Base-by-base conservation (phyloP, 2,797 vertebrate genomes). In the Cygnus olor region DNA sequence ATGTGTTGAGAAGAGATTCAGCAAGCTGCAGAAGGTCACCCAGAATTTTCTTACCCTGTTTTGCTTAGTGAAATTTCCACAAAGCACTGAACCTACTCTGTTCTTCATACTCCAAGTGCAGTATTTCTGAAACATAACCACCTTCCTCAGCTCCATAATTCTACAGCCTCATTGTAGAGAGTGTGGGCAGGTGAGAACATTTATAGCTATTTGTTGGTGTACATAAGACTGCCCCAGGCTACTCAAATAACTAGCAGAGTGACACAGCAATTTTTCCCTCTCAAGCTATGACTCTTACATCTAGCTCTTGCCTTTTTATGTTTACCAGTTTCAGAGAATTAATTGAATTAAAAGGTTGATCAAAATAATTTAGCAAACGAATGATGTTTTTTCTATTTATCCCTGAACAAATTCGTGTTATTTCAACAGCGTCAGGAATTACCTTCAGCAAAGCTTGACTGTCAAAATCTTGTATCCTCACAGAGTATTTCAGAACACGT, bases 221-320 rank as follows among this genome's bases (percentile, higher is more conserved):
- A 32, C 49, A 3, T 72, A 68, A 92, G 45, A 79, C 27, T 93
- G 80, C 64, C 51, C 18, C 1, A 3, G 58, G 64, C 70, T 56
- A 73, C 38, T 63, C 38, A 19, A n/a, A 66, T 6, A 68, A 10
- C 51, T 91, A 58, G 30, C 45, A 81, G 42, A 88, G 64, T 74
- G 78, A 81, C 34, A 66, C 8, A 61, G 66, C 5, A 86, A 40
- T 47, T 88, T 93, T 79, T 85, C 27, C n/a, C 24, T 86, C 63
- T 79, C 28, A 81, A 72, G 32, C 8, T 64, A 24, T 0, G 0
- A 36, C 6, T 63, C 22, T 74, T 65, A 5, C 9, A 2, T 14
- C 20, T 38, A 83, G 42, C 4, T 69, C 45, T 20, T 85, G 25
- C 36, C 3, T 5, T n/a, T 58, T 65, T 45, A 25, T 10, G 16